Evolutionary conservation across 2,113 vertebrate genomes (phyloP).

Genomic region (Athene noctua): DNA sequence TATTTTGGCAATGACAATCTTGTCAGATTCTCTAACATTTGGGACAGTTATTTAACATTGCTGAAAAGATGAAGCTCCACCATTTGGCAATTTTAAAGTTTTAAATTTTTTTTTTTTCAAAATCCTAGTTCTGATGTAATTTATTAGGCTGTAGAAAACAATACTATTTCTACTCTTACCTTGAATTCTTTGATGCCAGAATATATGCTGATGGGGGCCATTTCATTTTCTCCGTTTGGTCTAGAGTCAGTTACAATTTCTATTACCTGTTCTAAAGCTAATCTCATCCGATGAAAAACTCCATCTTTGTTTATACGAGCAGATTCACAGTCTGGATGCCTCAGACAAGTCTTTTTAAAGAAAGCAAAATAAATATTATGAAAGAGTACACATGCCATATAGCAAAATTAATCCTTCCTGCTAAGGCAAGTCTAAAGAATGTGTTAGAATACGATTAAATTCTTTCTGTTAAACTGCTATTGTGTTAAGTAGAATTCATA

Average conservation of each 20-base stretch:
- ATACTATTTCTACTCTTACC: constrained; percentile 70
- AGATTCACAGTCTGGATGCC: constrained; percentile 98
- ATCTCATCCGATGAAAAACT: constrained; percentile 95
- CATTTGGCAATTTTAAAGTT: not conserved
- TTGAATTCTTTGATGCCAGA: constrained; percentile 92
- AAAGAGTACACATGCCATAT: not conserved
- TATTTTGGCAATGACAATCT: not conserved
- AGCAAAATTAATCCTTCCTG: not conserved
- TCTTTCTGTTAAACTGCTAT: not conserved
- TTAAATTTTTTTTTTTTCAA: not conserved
- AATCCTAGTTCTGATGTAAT: not conserved
- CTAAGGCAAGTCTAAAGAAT: not conserved
- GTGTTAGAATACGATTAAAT: not conserved
- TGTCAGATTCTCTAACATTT: not conserved
- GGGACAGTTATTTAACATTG: not conserved
- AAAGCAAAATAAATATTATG: not conserved
- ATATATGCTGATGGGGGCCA: constrained; percentile 86
- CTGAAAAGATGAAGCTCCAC: not conserved
- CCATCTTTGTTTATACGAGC: constrained; percentile 95
- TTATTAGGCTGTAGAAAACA: not conserved
- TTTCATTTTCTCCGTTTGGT: constrained; percentile 80
- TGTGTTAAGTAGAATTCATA: not conserved
- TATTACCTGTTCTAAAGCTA: constrained; percentile 94
- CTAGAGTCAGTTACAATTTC: constrained; percentile 93
- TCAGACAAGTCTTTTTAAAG: constrained; percentile 89